phyloP scores from a whole-genome alignment of 2,888 invertebrate species.

The Tinea trinotella region DNA sequence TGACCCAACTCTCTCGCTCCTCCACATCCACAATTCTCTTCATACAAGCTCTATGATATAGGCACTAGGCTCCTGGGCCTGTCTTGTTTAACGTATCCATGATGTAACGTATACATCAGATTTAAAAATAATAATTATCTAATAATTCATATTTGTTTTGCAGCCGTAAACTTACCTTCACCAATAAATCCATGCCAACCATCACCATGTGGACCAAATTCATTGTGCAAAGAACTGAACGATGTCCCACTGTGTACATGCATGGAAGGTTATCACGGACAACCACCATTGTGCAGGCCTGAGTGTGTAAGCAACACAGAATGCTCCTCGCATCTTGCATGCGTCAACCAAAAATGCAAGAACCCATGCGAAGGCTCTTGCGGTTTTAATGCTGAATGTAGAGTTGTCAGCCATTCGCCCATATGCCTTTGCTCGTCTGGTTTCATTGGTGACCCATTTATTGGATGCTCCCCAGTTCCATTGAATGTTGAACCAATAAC shows the following conservation, averaged over 20 bases:
- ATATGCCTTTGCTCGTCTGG: constrained; percentile 79
- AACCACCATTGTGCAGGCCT: constrained; percentile 83
- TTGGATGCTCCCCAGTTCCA: constrained; percentile 66
- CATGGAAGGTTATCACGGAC: constrained; percentile 76
- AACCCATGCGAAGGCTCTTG: constrained; percentile 83
- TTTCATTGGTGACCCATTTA: constrained; percentile 84
- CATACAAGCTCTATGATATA: too few relatives aligned
- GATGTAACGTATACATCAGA: too few relatives aligned
- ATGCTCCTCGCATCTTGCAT: constrained; percentile 78
- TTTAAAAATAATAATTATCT: too few relatives aligned
- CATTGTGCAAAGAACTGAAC: constrained; percentile 78
- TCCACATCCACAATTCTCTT: too few relatives aligned
- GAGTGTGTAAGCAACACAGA: constrained; percentile 86
- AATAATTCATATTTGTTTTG: constrained; percentile 25
- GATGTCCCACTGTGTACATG: constrained; percentile 84
- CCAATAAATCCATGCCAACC: constrained; percentile 79
- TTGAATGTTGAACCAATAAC: constrained; percentile 43
- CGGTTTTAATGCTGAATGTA: constrained; percentile 81
- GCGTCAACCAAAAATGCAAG: constrained; percentile 82
- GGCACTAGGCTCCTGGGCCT: too few relatives aligned
- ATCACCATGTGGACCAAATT: constrained; percentile 85
- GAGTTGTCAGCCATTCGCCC: constrained; percentile 83
- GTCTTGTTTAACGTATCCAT: too few relatives aligned
- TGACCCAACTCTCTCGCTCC: too few relatives aligned
- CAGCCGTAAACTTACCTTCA: constrained; percentile 64